phyloP scores from a whole-genome alignment of 2,113 vertebrate species.

The Elaphurus davidianus region DNA sequence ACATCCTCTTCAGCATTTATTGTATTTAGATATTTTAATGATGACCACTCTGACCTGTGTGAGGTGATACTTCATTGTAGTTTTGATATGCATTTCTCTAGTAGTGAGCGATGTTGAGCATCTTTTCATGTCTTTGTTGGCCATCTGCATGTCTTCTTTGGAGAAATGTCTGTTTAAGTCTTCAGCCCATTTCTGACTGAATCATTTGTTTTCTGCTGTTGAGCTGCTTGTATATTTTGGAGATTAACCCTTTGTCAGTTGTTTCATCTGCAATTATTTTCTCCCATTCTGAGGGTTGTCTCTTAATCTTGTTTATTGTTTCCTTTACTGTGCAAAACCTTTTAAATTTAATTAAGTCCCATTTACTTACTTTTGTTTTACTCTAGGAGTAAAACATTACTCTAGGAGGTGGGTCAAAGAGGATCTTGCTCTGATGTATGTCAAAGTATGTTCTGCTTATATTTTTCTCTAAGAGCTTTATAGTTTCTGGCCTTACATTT shows the following conservation, averaged over 20 bases:
- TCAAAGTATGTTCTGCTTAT: not conserved
- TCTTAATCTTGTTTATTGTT: not conserved
- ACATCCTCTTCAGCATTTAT: not conserved
- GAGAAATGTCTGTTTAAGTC: not conserved
- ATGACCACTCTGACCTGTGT: not conserved
- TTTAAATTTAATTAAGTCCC: not conserved
- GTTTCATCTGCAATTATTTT: not conserved
- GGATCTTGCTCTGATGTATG: not conserved
- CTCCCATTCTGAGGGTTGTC: not conserved
- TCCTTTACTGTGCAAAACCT: not conserved
- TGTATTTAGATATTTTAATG: not conserved
- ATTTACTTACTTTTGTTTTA: not conserved
- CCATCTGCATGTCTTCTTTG: not conserved
- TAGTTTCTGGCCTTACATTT: not conserved
- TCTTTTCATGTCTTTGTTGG: not conserved
- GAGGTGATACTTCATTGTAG: not conserved
- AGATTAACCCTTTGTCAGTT: not conserved
- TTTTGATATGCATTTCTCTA: not conserved
- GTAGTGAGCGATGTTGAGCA: not conserved
- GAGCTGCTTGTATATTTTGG: not conserved
- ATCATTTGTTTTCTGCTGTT: not conserved
- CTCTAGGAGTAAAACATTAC: not conserved
- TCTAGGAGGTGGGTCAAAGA: not conserved
- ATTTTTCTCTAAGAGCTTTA: not conserved
- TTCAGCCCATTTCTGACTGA: not conserved